phyloP scores from a whole-genome alignment of 1,140 invertebrate genomes.

The Hyposmocoma kahamanoa region DNA sequence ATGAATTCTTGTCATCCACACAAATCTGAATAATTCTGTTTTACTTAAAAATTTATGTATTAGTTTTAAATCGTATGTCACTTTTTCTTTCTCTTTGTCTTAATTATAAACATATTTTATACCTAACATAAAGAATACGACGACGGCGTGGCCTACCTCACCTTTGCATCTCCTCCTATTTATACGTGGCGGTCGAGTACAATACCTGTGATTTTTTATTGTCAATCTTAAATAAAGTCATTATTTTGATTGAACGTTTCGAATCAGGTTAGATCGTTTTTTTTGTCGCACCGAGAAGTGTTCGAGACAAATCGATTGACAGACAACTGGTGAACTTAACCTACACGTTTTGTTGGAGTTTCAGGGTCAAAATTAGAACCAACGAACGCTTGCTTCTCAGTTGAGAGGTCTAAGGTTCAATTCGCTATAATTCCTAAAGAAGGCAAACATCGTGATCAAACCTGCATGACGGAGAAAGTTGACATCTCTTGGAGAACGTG shows the following conservation, averaged over 20 bases:
- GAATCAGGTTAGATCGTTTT: constrained; percentile 43
- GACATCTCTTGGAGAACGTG: too few species aligned
- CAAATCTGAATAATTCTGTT: too few species aligned
- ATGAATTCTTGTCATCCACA: too few species aligned
- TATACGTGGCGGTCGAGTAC: constrained; percentile 35
- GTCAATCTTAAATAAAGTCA: constrained; percentile 71
- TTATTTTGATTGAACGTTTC: constrained; percentile 66
- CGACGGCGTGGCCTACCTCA: constrained; percentile 22
- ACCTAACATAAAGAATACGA: too few species aligned
- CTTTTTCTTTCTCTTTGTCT: not conserved
- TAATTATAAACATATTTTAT: not conserved
- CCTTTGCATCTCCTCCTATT: constrained; percentile 28
- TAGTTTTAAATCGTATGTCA: not conserved
- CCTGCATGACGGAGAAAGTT: too few species aligned
- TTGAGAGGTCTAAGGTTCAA: too few species aligned
- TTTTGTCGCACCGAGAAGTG: constrained; percentile 41
- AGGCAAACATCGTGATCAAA: too few species aligned
- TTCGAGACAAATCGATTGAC: constrained; percentile 56
- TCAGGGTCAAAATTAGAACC: too few species aligned
- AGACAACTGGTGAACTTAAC: constrained; percentile 39
- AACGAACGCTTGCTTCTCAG: too few species aligned
- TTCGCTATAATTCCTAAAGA: too few species aligned
- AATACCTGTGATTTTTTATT: constrained; percentile 65
- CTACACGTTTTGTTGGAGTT: constrained; percentile 16
- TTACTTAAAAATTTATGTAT: not conserved